Evolutionary conservation across 2,797 vertebrate genomes (phyloP).

Genomic region (Bradypodion ventrale): DNA sequence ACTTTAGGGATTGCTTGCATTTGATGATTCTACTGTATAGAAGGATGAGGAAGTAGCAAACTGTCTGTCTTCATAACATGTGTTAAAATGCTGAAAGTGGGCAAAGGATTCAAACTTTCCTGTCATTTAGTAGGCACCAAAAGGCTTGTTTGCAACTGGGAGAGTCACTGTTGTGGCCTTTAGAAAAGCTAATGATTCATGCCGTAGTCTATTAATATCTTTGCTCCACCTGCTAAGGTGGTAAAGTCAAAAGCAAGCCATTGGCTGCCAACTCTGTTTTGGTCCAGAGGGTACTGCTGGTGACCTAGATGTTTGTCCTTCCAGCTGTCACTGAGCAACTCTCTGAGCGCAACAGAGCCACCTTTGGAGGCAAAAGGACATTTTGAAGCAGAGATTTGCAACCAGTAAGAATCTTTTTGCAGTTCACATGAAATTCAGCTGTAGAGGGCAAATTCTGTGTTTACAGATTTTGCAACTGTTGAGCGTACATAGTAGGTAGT

Average conservation of each 20-base stretch:
- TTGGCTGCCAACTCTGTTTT: conserved; percentile 10
- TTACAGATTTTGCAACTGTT: too few relatives aligned
- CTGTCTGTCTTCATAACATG: neutral
- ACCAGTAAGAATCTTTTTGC: conserved; percentile 22
- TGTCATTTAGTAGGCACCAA: conserved; percentile 4
- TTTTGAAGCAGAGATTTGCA: conserved; percentile 18
- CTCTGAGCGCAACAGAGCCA: conserved; percentile 9
- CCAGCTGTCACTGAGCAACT: conserved; percentile 35
- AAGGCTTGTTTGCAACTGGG: conserved; percentile 13
- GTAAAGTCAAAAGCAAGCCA: conserved; percentile 28
- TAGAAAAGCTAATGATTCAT: conserved; percentile 31
- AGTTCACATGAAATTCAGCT: neutral
- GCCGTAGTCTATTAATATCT: conserved; percentile 24
- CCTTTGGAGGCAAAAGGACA: neutral
- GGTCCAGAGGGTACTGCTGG: conserved; percentile 36
- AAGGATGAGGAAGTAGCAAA: neutral
- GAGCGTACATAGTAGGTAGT: neutral
- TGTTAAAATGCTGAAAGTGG: neutral
- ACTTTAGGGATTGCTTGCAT: too few relatives aligned
- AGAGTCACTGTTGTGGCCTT: too few relatives aligned
- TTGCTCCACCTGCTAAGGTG: conserved; percentile 54
- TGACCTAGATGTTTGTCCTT: conserved; percentile 33
- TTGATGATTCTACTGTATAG: neutral
- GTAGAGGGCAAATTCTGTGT: neutral
- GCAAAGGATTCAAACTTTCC: neutral